Evolutionary conservation across 2,888 invertebrate genomes (phyloP), one percentile per base, ranked within the genome.

Genomic region (Pecten maximus): DNA sequence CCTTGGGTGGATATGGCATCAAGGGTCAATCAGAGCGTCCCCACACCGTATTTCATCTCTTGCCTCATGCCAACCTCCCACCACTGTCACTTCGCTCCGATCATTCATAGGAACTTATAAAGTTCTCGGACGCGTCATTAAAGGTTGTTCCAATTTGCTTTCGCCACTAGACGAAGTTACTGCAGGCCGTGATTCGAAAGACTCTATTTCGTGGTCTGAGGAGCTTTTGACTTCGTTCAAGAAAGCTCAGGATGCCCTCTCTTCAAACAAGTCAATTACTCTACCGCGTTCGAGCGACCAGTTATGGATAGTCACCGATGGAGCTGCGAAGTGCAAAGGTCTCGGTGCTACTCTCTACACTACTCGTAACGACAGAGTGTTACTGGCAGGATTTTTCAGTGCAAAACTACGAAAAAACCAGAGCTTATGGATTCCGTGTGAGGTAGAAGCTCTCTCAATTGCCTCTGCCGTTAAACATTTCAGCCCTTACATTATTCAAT

Each of bases 401-500:
- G 92, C 94, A 16, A 93, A 93, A 88, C 89, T 94, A 16, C 88
- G 92, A 50, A 89, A 92, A 90, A 90, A 90, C 40, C 93, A 94
- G 88, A 91, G 91, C 23, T 91, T 87, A 8, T 93, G 94, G 93
- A 88, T 94, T 39, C 93, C 94, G n/a, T 94, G 94, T 89, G 94
- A 94, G 89, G 89, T 94, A 28, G 94, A 94, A 88, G 94, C 94
- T 10, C 88, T 94, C 6, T 44, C 86, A 15, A 94, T 94, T 39
- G 92, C 92, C 23, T 91, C 93, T 0, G 91, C 93, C 0, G 89
- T 93, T 0, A 94, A 92, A 48, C 94, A 94, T 89, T 94, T 93
- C 89, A 93, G 93, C 88, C 94, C 93, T 8, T 94, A 91, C 87
- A 92, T 94, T 15, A 91, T 94, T 28, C 94, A 94, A 87, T 93